Percentiles rank a stretch among this genome's conserved stretches.
Evolutionary conservation across 2,113 vertebrate genomes (phyloP).

Genomic region (Platysternon megacephalum): DNA sequence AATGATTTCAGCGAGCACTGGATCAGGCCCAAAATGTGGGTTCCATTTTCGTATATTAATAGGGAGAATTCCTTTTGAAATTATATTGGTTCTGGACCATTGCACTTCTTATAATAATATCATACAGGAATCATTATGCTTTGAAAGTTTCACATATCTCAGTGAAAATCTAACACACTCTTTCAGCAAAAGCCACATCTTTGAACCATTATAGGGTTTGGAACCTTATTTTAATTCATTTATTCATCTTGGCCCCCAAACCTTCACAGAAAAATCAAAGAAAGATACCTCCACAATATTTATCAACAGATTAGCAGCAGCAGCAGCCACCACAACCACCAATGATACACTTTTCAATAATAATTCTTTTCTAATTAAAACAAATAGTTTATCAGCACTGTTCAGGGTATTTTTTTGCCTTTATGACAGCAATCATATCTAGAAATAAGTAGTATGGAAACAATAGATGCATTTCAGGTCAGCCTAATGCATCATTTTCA

Average conservation of each 20-base stretch:
- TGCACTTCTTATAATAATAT: neutral
- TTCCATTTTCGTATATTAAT: neutral
- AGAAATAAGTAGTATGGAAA: neutral
- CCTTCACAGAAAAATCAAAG: neutral
- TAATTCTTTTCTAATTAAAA: neutral
- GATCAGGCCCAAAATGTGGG: neutral
- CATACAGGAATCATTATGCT: slow-evolving; percentile 12
- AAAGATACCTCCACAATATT: slow-evolving; percentile 13
- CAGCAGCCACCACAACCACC: neutral
- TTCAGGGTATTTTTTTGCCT: neutral
- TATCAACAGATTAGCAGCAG: slow-evolving; percentile 5
- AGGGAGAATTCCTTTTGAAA: neutral
- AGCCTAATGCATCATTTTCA: neutral
- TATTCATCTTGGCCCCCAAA: neutral
- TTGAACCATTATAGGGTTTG: neutral
- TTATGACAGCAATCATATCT: neutral
- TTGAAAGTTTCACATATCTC: neutral
- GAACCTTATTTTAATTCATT: neutral
- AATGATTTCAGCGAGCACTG: neutral
- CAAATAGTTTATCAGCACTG: slow-evolving; percentile 10
- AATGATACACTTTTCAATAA: neutral
- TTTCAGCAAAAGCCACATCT: slow-evolving; percentile 5
- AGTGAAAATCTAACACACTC: slow-evolving; percentile 19
- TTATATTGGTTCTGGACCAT: slow-evolving; percentile 1
- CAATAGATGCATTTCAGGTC: neutral